A percentile compares a stretch with the other conserved stretches of the same genome.
Conservation (phyloP, 2,797 vertebrate species). For the Schizothorax lantsangensis region DNA sequence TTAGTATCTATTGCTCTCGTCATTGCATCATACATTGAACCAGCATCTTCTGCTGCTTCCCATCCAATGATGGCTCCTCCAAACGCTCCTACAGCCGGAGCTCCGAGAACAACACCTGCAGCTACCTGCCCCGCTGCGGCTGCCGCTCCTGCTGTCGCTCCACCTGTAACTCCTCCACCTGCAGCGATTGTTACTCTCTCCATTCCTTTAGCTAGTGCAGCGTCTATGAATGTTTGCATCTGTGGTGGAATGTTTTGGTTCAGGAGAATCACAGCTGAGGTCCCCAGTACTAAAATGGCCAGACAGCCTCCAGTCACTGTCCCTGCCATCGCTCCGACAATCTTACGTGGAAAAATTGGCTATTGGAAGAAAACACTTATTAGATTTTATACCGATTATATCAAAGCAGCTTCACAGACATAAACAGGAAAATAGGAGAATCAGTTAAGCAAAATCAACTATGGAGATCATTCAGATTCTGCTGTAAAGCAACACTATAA, state of each 20-base stretch:
- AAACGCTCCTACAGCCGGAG: neutral
- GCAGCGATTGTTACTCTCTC: rapidly evolving
- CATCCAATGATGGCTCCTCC: neutral
- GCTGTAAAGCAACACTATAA: no score
- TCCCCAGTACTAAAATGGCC: neutral
- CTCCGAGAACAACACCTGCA: no score
- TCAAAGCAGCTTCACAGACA: no score
- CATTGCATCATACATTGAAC: neutral
- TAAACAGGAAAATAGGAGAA: no score
- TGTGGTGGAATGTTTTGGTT: no score
- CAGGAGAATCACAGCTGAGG: neutral
- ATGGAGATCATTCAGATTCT: neutral
- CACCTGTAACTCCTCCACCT: no score
- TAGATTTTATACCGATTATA: no score
- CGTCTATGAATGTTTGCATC: no score
- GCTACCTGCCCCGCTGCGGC: no score
- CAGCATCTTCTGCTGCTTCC: neutral
- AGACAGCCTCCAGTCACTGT: neutral
- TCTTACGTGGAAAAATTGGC: neutral
- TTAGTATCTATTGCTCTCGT: neutral
- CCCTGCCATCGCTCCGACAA: neutral
- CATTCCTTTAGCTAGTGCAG: no score
- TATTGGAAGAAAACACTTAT: neutral
- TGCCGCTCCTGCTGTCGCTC: no score
- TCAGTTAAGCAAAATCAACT: no score